Conservation (phyloP, 2,113 vertebrate genomes). For the Alligator mississippiensis region DNA sequence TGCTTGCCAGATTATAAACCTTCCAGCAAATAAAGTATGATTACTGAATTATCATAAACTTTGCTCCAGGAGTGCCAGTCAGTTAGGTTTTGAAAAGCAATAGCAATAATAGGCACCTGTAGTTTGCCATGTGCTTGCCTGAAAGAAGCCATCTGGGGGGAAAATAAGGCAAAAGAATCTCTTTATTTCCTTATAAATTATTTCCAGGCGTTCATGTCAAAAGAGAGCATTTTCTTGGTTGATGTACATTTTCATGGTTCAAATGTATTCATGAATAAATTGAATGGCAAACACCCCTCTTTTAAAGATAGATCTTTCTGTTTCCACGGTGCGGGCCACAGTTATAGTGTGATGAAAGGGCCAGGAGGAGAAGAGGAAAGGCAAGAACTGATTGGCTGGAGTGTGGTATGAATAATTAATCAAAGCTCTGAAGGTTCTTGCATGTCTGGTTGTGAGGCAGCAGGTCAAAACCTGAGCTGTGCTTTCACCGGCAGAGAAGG, state of each 20-base stretch:
- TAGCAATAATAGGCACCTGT: background rate
- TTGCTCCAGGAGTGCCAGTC: slow-evolving; percentile 53
- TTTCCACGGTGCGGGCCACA: background rate
- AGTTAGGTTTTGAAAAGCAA: slow-evolving; percentile 5
- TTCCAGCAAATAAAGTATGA: slow-evolving; percentile 57
- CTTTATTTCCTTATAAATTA: background rate
- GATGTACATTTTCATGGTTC: accelerated
- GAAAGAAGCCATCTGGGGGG: background rate
- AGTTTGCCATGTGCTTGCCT: background rate
- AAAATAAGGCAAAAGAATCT: background rate
- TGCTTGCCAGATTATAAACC: slow-evolving; percentile 55
- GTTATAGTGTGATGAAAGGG: background rate
- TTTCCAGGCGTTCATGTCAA: background rate
- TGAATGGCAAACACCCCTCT: background rate
- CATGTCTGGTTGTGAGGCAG: background rate
- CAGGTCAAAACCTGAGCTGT: background rate
- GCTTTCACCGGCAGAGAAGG: background rate
- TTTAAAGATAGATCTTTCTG: background rate
- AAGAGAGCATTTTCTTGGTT: background rate
- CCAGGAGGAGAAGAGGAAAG: background rate
- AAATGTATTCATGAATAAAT: background rate
- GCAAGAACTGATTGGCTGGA: background rate
- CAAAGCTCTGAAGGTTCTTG: background rate
- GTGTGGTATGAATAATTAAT: background rate
- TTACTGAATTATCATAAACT: slow-evolving; percentile 67